Base-by-base conservation (phyloP, 2,797 vertebrate genomes). In the Bovichtus variegatus region DNA sequence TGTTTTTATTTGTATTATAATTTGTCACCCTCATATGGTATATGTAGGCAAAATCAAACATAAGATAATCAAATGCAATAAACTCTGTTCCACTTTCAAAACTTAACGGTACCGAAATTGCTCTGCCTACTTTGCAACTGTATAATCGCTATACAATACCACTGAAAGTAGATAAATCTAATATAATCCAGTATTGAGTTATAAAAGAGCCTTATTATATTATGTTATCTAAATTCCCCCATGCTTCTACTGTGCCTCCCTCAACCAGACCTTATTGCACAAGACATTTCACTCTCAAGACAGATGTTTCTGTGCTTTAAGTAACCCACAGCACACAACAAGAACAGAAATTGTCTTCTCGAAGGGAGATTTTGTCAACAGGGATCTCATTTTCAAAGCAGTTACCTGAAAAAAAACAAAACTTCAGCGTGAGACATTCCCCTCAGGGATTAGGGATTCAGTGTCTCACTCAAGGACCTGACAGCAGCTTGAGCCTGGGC, bases 311-410 rank as follows among this genome's bases (percentile, higher is more conserved):
- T 77, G 41, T 23, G 60, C 66, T 75, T 76, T 76, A 60, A 71
- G 41, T 54, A 65, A 72, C 78, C 63, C 29, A 69, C 40, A 57
- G 59, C 59, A 59, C 27, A 69, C 58, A 70, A 62, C 50, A 74
- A 46, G 58, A 66, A 47, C 27, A 80, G 34, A 46, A 55, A 74
- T 60, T 66, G 36, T 53, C 16, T 81, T 83, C 82, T 72, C 8
- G 4, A 65, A 64, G 58, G 40, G 34, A 78, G 25, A 66, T 68
- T 83, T 74, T 71, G 70, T 85, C 12, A 13, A 64, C 72, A 65
- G 71, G 74, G 71, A 77, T 82, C 68, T 81, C 27, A 81, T 83
- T 87, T 91, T 80, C 50, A 71, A 89, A 81, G 63, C 43, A 83
- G 75, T 61, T 62, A 78, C 71, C 72, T 44, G 9, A 23, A 69